Conservation (phyloP, 1,140 invertebrate genomes). For the Chlorops oryzae region DNA sequence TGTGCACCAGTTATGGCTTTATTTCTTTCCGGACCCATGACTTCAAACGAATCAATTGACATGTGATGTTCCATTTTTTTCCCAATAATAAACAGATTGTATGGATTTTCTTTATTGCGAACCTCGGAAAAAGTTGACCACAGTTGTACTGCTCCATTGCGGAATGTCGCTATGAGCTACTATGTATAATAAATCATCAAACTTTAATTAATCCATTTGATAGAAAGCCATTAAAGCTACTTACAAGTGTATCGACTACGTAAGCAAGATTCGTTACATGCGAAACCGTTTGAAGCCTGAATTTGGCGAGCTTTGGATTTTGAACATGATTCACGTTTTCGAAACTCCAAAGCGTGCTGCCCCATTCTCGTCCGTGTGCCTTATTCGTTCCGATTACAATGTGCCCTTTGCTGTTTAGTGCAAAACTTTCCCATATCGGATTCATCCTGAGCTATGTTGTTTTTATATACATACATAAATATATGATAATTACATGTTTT, state of each 20-base stretch:
- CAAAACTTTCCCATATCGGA: constrained; percentile 13
- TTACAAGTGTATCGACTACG: too few species aligned
- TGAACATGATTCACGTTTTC: constrained; percentile 1
- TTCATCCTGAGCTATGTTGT: constrained; percentile 14
- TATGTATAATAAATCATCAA: too few species aligned
- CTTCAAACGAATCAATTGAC: constrained; percentile 7
- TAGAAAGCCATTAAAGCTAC: too few species aligned
- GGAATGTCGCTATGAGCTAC: constrained; percentile 10
- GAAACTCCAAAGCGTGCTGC: constrained; percentile 12
- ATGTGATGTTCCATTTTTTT: constrained; percentile 14
- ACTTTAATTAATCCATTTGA: too few species aligned
- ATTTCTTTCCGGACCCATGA: constrained; percentile 3
- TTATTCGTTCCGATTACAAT: constrained; percentile 11
- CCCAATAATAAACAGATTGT: constrained; percentile 18
- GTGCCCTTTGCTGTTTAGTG: background rate
- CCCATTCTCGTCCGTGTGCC: constrained; percentile 13
- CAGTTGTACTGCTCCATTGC: constrained; percentile 10
- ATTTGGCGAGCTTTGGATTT: too few species aligned
- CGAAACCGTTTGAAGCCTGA: too few species aligned
- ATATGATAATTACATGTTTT: too few species aligned
- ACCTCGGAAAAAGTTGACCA: constrained; percentile 19
- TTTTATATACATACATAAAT: too few species aligned
- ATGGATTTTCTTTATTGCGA: constrained; percentile 12
- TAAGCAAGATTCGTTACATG: too few species aligned
- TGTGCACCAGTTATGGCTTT: constrained; percentile 13